Evolutionary conservation across 2,113 vertebrate species (phyloP), one percentile per base, ranked within the genome.

Genomic region (Tyto alba): DNA sequence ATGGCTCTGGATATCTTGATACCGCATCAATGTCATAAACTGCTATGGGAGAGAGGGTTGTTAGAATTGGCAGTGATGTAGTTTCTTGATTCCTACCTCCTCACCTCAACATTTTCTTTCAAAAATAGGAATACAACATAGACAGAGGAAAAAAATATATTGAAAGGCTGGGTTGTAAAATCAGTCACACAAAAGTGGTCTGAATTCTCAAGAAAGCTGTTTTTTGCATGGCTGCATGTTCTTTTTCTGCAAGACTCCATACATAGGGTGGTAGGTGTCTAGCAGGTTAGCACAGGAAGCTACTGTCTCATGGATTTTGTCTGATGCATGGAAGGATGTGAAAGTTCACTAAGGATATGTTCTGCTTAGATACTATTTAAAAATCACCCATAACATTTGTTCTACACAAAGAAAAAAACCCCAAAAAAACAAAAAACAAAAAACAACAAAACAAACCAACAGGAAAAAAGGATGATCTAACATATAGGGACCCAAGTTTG

Each of bases 251-350:
- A 59, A 13, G 19, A 8, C 40, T 73, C 34, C 10, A 15, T 53
- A 25, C 0, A 1, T 0, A 3, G n/a, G 15, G 9, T 52, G 14
- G 19, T 55, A 77, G n/a, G n/a, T 47, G 63, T 17, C 45, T 40
- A n/a, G 32, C 38, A 81, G 52, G 47, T 47, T 71, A 84, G 23
- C 27, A 34, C 18, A 30, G 0, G 9, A 53, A 18, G 26, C 22
- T 86, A 38, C 18, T 78, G 16, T 67, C 41, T 74, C 22, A 47
- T 47, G 45, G 21, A 47, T 47, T 20, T 19, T 45, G 43, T 45
- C 17, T 45, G 13, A 16, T 21, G 5, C 16, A 8, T 36, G 15
- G 30, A 75, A 88, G 27, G 23, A 71, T 64, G 19, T 27, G 34
- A 17, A 90, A 92, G 43, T 86, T 86, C 52, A n/a, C 29, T 56